These are phyloP conservation scores for Neosilurus hyrtlii DNA, from an alignment of 2,797 vertebrate species.

Conservation along the genomic window DNA sequence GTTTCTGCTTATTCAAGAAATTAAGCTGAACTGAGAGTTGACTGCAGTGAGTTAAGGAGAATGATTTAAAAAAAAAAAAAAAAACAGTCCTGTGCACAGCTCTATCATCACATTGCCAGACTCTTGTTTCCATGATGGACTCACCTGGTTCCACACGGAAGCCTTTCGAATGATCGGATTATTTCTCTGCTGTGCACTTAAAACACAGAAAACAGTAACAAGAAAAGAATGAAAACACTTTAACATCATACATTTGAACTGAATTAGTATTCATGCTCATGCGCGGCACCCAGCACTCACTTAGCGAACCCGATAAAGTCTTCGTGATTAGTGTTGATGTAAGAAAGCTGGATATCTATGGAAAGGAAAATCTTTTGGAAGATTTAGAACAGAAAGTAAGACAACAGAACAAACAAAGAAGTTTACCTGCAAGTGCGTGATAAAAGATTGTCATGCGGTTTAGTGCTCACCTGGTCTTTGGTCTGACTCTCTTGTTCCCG, in stretches of 20 bases:
- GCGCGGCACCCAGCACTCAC: constrained; percentile 68
- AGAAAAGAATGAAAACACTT: not conserved
- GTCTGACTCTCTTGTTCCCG: constrained; percentile 84
- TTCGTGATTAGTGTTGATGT: constrained; percentile 94
- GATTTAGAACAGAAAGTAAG: not conserved
- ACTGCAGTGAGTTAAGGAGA: not conserved
- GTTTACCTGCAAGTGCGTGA: not conserved
- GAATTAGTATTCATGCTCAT: not conserved
- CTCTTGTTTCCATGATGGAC: constrained; percentile 8
- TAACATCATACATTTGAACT: not conserved
- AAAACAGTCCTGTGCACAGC: not conserved
- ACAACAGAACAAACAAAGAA: not conserved
- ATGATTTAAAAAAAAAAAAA: not conserved
- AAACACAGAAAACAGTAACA: constrained; percentile 46
- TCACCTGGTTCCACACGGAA: constrained; percentile 81
- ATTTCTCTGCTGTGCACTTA: constrained; percentile 82
- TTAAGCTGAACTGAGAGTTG: not conserved
- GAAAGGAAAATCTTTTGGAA: constrained; percentile 79
- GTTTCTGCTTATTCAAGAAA: not conserved
- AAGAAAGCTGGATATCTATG: constrained; percentile 90
- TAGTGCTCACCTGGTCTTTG: constrained; percentile 82
- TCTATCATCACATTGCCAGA: not conserved
- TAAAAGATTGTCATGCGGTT: constrained; percentile 5
- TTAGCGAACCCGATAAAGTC: constrained; percentile 92
- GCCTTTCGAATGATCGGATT: constrained; percentile 78